A percentile compares a stretch with the other conserved stretches of the same genome.
These are phyloP conservation scores for Jordanella pulchra DNA, from an alignment of 2,797 vertebrate species.

Conservation along the genomic window DNA sequence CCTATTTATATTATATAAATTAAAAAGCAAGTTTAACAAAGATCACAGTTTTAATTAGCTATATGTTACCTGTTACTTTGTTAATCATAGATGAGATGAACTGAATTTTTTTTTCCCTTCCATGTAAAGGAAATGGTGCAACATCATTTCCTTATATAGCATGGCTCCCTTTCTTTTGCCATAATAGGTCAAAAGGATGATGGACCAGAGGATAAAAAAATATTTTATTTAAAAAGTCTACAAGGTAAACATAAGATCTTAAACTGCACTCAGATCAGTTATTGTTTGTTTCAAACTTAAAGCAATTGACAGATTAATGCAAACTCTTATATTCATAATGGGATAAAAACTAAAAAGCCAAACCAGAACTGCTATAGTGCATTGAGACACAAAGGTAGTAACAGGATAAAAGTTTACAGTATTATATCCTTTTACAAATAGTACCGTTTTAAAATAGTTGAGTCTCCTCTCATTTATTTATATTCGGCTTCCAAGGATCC, in stretches of 20 bases:
- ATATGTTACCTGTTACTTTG: not conserved
- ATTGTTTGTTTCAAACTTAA: constrained; percentile 5
- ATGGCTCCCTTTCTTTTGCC: not conserved
- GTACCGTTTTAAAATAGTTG: not conserved
- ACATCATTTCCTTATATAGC: not conserved
- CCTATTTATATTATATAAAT: not conserved
- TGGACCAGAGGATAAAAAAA: not conserved
- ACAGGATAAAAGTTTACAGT: not conserved
- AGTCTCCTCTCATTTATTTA: not conserved
- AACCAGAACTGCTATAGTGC: not conserved
- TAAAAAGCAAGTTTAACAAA: not conserved
- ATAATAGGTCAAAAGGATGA: constrained; percentile 4
- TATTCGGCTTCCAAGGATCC: not conserved
- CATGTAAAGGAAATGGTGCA: not conserved
- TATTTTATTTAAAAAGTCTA: not conserved
- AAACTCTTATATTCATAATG: constrained; percentile 2
- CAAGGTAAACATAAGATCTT: not conserved
- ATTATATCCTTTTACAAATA: not conserved
- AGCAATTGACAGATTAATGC: not conserved
- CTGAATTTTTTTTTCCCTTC: not conserved
- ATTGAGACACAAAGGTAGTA: not conserved
- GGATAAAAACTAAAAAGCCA: not conserved
- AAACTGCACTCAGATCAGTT: not conserved
- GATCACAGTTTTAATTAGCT: not conserved
- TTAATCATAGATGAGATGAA: not conserved